Evolutionary conservation across 2,888 invertebrate species (phyloP), one percentile per base, ranked within the genome.

Genomic region (Sarcophaga subvicina): DNA sequence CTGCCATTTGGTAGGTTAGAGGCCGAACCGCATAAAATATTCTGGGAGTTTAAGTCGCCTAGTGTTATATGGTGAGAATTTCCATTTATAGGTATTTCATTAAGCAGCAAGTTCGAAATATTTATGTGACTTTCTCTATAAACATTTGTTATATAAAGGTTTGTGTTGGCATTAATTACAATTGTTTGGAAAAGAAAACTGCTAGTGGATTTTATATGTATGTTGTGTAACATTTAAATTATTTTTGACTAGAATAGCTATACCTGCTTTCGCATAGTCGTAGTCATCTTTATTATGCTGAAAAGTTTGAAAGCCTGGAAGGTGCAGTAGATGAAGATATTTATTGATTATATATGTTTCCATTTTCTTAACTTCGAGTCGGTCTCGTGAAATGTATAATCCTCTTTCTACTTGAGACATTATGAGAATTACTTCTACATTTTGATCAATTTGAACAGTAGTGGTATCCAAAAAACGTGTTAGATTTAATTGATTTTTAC

Each of bases 331-430:
- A 8, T 80, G 45, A n/a, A 11, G 4, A 37, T 69, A 80, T 54
- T 80, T 84, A 4, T 64, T 45, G 12, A 72, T 59, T 4, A 83
- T 79, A n/a, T 83, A 64, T 1, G 79, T 72, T 59, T 82, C 76
- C 37, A 25, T 25, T 22, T 22, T 22, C 22, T 22, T 22, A 22
- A 22, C 22, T 22, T 22, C 22, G 22, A 22, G 22, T 22, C 25
- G 25, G 25, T 25, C 25, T 25, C 25, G 25, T 25, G 25, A 25
- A 25, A 3, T 25, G 25, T 27, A 4, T 4, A 27, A 27, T 27
- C 27, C 3, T 27, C 5, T 27, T 27, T 27, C 27, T 27, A 27
- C 27, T 27, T 27, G 27, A 27, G 27, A 27, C 27, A 27, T 27
- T 27, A 4, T 27, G 27, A 27, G 5, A 27, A 27, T 0, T 27